phyloP scores from a whole-genome alignment of 1,140 invertebrate species.

The Fopius arisanus region DNA sequence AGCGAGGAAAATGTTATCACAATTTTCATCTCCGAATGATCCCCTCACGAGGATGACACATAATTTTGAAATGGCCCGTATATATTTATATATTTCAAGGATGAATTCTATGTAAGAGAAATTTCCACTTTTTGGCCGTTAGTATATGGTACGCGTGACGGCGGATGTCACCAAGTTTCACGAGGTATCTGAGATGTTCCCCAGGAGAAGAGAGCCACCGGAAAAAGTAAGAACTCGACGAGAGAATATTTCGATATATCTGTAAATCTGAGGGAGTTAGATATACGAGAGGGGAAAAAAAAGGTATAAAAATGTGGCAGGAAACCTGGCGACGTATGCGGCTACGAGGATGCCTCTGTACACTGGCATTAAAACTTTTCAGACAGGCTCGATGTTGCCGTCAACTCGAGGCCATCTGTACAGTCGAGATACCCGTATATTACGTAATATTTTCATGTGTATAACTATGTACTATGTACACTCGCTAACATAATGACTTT shows the following conservation, averaged over 20 bases:
- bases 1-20: too few species aligned
- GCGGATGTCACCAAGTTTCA: slow-evolving; percentile 1
- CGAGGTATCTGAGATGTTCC: neutral
- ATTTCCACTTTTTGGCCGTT: neutral
- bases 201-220: neutral
- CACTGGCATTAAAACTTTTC: slow-evolving; percentile 14
- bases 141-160: neutral
- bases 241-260: slow-evolving; percentile 10
- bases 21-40: too few species aligned
- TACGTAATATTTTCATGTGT: neutral
- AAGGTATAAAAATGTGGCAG: neutral
- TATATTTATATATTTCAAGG: too few species aligned
- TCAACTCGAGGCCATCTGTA: neutral
- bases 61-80: too few species aligned
- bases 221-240: slow-evolving; percentile 1
- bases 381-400: slow-evolving; percentile 5
- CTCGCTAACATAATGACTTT: neutral
- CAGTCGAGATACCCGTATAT: neutral
- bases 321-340: slow-evolving; percentile 3
- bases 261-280: slow-evolving; percentile 1
- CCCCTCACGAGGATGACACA: too few species aligned
- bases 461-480: neutral
- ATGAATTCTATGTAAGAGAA: neutral
- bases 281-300: neutral
- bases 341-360: neutral